Evolutionary conservation across 2,888 invertebrate genomes (phyloP), one percentile per base, ranked within the genome.

Genomic region (Acanthosoma haemorrhoidale): DNA sequence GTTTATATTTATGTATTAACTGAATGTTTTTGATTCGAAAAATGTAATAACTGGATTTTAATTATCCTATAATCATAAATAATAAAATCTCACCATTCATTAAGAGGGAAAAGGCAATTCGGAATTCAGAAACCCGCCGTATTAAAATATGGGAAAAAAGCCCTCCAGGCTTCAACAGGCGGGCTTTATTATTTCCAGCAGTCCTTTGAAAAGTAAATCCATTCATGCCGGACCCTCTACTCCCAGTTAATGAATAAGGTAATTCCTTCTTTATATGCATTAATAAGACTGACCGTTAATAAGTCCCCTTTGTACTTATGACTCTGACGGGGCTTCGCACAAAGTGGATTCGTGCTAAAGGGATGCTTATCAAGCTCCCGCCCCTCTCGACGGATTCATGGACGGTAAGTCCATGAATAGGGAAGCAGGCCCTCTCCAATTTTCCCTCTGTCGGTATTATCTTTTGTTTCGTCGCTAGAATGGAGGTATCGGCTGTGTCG

Each of bases 181-280:
- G 8, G 6, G 29, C 25, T 51, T 32, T 51, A 51, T 51, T 51
- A 51, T 51, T 29, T 51, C 51, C 29, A n/a, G 25, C 51, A 51
- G 25, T 51, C 51, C 29, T 51, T 51, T 51, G 51, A 25, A 51
- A 29, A 25, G 25, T 6, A 25, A 9, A 4, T 1, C 51, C 51
- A 21, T 51, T n/a, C n/a, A n/a, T n/a, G n/a, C n/a, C n/a, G n/a
- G n/a, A n/a, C n/a, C n/a, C 29, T 51, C 51, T 25, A 25, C 13
- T 32, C n/a, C 51, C 25, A 25, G n/a, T n/a, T 51, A 51, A 51
- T 51, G 51, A 51, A 51, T 51, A 6, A 25, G 25, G 13, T 51
- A 51, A 51, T 51, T 51, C 51, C 51, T 51, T 51, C 51, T 51
- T 51, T 51, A 51, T 51, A 51, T 51, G 51, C 51, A 51, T 21